These are phyloP conservation scores for Seriola aureovittata DNA, from an alignment of 2,113 vertebrate species.

Conservation along the genomic window DNA sequence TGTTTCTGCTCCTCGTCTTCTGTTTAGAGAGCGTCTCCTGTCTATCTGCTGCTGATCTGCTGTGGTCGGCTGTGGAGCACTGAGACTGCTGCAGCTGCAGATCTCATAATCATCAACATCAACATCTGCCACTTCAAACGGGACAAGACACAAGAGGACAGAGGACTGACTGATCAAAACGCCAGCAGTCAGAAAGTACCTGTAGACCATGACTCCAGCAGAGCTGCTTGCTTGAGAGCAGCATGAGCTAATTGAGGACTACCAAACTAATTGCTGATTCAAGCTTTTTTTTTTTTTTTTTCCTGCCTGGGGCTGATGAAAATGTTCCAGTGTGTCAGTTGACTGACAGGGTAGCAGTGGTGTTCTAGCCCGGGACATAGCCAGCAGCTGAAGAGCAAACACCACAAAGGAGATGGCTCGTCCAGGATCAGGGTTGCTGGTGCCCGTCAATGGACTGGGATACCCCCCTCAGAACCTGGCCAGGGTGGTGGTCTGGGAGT, in stretches of 20 bases:
- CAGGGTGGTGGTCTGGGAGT: slow-evolving; percentile 97
- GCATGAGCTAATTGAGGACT: slow-evolving; percentile 64
- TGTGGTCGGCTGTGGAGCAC: slow-evolving; percentile 41
- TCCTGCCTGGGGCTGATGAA: slow-evolving; percentile 30
- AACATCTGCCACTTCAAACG: slow-evolving; percentile 67
- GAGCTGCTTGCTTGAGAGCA: slow-evolving; percentile 51
- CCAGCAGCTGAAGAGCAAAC: slow-evolving; percentile 50
- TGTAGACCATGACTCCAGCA: slow-evolving; percentile 56
- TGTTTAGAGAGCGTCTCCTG: slow-evolving; percentile 49
- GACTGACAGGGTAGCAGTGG: slow-evolving; percentile 69
- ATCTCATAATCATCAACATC: slow-evolving; percentile 37
- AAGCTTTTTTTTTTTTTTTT: slow-evolving; percentile 34
- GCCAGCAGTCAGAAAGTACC: slow-evolving; percentile 43
- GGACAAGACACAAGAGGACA: slow-evolving; percentile 36
- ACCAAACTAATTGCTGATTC: slow-evolving; percentile 41
- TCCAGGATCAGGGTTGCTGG: slow-evolving; percentile 80
- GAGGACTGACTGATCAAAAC: slow-evolving; percentile 53
- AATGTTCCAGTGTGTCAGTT: slow-evolving; percentile 66
- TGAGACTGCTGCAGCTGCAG: slow-evolving; percentile 55
- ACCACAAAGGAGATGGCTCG: slow-evolving; percentile 79
- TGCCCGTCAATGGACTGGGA: slow-evolving; percentile 83
- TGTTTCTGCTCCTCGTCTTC: slow-evolving; percentile 43
- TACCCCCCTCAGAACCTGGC: slow-evolving; percentile 93
- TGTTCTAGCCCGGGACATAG: slow-evolving; percentile 52
- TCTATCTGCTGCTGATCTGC: slow-evolving; percentile 62